Evolutionary conservation across 2,888 invertebrate species (phyloP), one percentile per base, ranked within the genome.

Genomic region (Leptothorax acervorum): DNA sequence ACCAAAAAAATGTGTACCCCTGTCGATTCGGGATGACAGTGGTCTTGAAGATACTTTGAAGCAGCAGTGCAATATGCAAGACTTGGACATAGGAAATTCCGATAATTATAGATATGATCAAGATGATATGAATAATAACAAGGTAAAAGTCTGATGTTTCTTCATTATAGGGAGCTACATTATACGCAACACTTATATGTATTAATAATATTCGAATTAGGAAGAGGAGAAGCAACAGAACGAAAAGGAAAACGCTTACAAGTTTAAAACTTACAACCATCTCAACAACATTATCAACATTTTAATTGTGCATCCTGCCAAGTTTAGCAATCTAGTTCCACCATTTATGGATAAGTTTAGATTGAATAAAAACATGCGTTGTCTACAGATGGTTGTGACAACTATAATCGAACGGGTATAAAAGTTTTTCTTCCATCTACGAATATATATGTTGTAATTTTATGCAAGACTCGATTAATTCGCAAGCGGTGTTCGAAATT

Each of bases 281-380:
- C 95, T 97, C 93, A 96, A 96, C 93, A 96, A 96, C 85, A 96
- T 97, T 78, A 97, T 98, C 95, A 96, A 96, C 92, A 97, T 97
- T 93, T 96, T 98, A 92, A 97, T 97, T 91, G 96, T 96, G 93
- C 97, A 97, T 96, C 98, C 98, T 71, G 98, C 97, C 90, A 97
- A 97, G 93, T 98, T 97, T 93, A 97, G 97, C 93, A 96, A 96
- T 90, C 95, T 97, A 85, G 96, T 97, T 83, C 96, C 97, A 68
- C 96, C 96, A 81, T 96, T 97, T 92, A 96, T 97, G 92, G 97
- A 97, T 93, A 96, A 96, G 6, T 96, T 97, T 92, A 96, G 96
- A 83, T 96, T 96, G 79, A 96, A 96, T 94, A 95, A 97, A 91
- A 95, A 96, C 90, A 96, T 97, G 94, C 95, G 92, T 86, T 90